Base-by-base conservation (phyloP, 2,888 invertebrate species). In the Osedax frankpressi region DNA sequence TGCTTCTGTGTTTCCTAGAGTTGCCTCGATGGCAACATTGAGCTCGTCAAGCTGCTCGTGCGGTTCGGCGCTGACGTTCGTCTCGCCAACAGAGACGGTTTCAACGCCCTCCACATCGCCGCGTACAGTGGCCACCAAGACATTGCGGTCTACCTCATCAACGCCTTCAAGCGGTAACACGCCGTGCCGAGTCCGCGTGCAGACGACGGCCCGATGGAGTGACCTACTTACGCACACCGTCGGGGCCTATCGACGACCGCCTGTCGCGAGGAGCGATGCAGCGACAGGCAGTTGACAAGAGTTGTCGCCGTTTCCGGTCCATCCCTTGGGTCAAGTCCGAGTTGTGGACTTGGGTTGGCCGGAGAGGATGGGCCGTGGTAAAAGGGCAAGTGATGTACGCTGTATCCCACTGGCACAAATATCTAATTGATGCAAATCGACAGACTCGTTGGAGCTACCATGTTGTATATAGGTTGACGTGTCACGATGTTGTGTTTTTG, bases 81-180 rank as follows among this genome's bases (percentile, higher is more conserved):
- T 69, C 79, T 84, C 74, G 83, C 84, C 3, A 85, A 84, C 77
- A 77, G 83, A 11, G 85, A 85, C 75, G 85, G 85, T 1, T 85
- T 84, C 84, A 83, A 80, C 74, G 80, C 82, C 3, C 75, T 83
- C 19, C 83, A 83, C 75, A 81, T 85, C n/a, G 84, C 85, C 0
- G 82, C 82, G 2, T 84, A 80, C 73, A 81, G 83, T 1, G 85
- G 85, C 3, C 84, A 85, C 67, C 72, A 30, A 26, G 75, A 76
- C 2, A 75, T 77, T 28, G 74, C 75, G n/a, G 28, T 76, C 14
- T 77, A 76, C 65, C 72, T 77, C 11, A 73, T 77, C 63, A 75
- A 71, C 30, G 74, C 71, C 19, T 70, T 26, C 60, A 27, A 65
- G 59, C 74, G 75, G 25, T 75, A 30, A 25, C 30, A 28, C 14